Evolutionary conservation across 1,140 invertebrate species (phyloP).

Genomic region (Aphidius ervi): DNA sequence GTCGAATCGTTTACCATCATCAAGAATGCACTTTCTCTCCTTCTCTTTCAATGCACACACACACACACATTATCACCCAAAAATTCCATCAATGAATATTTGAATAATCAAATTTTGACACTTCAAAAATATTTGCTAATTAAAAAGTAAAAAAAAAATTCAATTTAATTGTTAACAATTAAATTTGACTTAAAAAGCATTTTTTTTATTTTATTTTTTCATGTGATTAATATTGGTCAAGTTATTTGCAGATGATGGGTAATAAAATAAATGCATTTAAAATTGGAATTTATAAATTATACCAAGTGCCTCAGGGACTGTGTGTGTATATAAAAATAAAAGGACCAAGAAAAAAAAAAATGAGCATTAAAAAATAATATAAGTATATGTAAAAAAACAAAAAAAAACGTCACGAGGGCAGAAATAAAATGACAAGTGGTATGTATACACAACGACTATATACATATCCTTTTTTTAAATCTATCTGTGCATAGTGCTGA

Average conservation of each 20-base stretch:
- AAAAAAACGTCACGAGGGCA: background rate
- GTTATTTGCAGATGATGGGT: too few species aligned
- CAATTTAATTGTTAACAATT: background rate
- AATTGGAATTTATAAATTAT: too few species aligned
- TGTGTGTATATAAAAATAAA: too few species aligned
- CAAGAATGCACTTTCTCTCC: background rate
- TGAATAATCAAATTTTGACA: too few species aligned
- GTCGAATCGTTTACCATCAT: conserved; percentile 19
- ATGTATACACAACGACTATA: background rate
- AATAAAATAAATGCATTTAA: too few species aligned
- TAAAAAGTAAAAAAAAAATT: background rate
- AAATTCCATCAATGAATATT: too few species aligned
- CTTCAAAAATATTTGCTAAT: background rate
- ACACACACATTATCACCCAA: too few species aligned
- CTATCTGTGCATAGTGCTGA: background rate
- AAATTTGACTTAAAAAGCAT: too few species aligned
- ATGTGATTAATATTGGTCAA: background rate
- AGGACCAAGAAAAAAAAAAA: too few species aligned
- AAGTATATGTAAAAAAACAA: background rate
- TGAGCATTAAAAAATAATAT: too few species aligned
- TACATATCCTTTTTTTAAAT: background rate
- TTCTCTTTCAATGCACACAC: background rate
- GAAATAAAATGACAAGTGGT: background rate
- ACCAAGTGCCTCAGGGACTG: too few species aligned
- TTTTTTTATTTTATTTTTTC: background rate